Conservation (phyloP, 1,140 invertebrate species). For the Dreissena rostriformis region DNA sequence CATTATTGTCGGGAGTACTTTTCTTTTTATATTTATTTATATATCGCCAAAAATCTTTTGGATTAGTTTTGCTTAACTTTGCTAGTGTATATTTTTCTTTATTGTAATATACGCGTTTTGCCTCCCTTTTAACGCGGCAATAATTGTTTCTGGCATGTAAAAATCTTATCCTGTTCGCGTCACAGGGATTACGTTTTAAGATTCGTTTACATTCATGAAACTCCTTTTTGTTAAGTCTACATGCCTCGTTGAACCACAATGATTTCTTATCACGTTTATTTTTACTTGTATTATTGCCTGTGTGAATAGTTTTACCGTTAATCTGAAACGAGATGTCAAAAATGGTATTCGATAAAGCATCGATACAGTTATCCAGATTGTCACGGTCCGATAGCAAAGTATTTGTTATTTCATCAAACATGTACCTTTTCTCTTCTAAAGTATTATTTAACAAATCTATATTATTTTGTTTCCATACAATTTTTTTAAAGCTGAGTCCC, state of each 20-base stretch:
- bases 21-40: slow-evolving; percentile 22
- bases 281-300: neutral
- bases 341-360: too few relatives aligned
- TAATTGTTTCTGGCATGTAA: slow-evolving; percentile 9
- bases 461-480: neutral
- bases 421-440: slow-evolving; percentile 6
- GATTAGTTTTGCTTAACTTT: neutral
- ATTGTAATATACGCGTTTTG: slow-evolving; percentile 7
- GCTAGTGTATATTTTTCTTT: slow-evolving; percentile 7
- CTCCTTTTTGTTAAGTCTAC: too few relatives aligned
- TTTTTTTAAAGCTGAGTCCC: neutral
- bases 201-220: neutral
- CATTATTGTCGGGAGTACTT: neutral
- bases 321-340: slow-evolving; percentile 12
- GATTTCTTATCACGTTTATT: neutral
- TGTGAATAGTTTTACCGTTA: slow-evolving; percentile 10
- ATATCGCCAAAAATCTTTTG: slow-evolving; percentile 29
- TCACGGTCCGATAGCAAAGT: neutral
- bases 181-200: too few relatives aligned
- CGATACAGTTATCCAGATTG: slow-evolving; percentile 8
- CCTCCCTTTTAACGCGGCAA: too few relatives aligned
- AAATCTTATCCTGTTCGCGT: too few relatives aligned
- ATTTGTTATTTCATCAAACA: slow-evolving; percentile 4
- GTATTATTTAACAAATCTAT: neutral
- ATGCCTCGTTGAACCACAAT: slow-evolving; percentile 7